Conservation (phyloP, 2,888 invertebrate genomes). For the Xanthostigma xanthostigma region DNA sequence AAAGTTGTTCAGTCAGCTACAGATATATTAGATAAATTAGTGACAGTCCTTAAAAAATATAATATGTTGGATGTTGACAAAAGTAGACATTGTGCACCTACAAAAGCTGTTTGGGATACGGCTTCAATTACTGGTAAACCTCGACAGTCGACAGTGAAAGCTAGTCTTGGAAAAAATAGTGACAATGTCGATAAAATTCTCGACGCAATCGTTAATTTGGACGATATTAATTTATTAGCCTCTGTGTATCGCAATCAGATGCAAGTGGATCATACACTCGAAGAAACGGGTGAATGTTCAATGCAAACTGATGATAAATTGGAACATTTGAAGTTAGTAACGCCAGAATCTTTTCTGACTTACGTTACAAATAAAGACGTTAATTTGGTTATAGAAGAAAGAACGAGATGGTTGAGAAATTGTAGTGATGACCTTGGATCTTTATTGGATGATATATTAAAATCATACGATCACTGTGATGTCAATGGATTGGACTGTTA, state of each 20-base stretch:
- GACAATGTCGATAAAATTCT: constrained; percentile 25
- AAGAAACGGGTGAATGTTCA: constrained; percentile 19
- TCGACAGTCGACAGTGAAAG: too few relatives aligned
- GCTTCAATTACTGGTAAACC: not conserved
- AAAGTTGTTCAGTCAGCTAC: constrained; percentile 51
- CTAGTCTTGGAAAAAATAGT: not conserved
- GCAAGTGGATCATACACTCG: constrained; percentile 15
- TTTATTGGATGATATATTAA: constrained; percentile 57
- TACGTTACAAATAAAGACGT: constrained; percentile 42
- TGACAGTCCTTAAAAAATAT: constrained; percentile 38
- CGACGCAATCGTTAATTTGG: constrained; percentile 45
- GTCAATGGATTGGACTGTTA: constrained; percentile 59
- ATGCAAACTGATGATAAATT: constrained; percentile 21
- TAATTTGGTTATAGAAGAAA: constrained; percentile 40
- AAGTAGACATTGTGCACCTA: not conserved
- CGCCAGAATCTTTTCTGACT: constrained; percentile 43
- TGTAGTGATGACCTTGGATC: constrained; percentile 53
- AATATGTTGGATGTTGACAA: constrained; percentile 28
- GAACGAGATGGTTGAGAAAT: constrained; percentile 48
- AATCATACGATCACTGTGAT: constrained; percentile 38
- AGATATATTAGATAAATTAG: constrained; percentile 34
- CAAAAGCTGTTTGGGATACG: constrained; percentile 2
- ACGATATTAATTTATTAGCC: constrained; percentile 44
- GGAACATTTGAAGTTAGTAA: constrained; percentile 23
- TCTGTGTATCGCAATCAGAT: constrained; percentile 42